Evolutionary conservation across 2,888 invertebrate genomes (phyloP).

Genomic region (Sturmia bella): DNA sequence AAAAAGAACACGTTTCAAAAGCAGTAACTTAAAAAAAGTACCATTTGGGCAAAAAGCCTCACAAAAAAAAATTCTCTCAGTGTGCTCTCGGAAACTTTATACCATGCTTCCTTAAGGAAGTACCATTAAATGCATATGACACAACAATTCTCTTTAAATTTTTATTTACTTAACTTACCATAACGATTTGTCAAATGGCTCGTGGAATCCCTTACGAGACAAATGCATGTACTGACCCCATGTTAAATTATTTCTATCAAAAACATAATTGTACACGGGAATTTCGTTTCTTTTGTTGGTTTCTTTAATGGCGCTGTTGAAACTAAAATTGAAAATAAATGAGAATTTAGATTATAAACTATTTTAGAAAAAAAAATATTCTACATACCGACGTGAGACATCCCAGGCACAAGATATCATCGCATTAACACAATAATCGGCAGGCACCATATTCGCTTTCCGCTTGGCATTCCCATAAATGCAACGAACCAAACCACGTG

Average conservation of each 20-base stretch:
- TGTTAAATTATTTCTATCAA: constrained; percentile 81
- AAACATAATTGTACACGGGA: constrained; percentile 82
- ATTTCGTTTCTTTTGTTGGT: constrained; percentile 75
- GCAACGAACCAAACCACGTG: constrained; percentile 81
- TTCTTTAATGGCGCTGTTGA: constrained; percentile 70
- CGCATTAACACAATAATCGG: constrained; percentile 82
- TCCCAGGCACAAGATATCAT: constrained; percentile 82
- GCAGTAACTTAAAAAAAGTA: too few relatives aligned
- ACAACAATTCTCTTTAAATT: neutral
- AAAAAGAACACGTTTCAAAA: too few relatives aligned
- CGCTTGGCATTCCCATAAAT: constrained; percentile 79
- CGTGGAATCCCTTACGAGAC: constrained; percentile 80
- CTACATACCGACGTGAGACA: constrained; percentile 78
- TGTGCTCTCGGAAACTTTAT: too few relatives aligned
- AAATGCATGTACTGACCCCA: constrained; percentile 82
- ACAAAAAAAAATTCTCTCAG: too few relatives aligned
- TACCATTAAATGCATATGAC: too few relatives aligned
- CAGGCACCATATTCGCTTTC: constrained; percentile 81
- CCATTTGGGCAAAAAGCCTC: too few relatives aligned
- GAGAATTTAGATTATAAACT: neutral
- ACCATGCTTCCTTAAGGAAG: too few relatives aligned
- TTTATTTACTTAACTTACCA: constrained; percentile 77
- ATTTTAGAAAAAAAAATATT: neutral
- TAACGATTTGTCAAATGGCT: constrained; percentile 81
- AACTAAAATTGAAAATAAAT: constrained; percentile 73